A percentile compares a stretch with the other conserved stretches of the same genome.
Evolutionary conservation across 1,140 invertebrate species (phyloP).

Genomic region (Calephelis nemesis): DNA sequence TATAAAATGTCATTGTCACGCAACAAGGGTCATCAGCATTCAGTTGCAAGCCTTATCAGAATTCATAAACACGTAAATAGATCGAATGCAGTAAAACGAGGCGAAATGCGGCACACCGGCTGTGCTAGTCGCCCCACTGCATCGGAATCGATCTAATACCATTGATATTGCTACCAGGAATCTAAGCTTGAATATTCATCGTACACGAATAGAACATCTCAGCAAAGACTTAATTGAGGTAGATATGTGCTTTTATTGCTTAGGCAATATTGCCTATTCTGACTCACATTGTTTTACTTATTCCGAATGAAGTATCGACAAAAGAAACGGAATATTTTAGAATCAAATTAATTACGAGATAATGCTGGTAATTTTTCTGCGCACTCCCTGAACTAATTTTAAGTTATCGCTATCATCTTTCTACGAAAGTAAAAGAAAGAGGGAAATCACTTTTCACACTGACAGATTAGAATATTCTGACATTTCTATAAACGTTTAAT

Average conservation of each 20-base stretch:
- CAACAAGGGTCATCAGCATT: slow-evolving; percentile 9
- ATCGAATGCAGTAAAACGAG: slow-evolving; percentile 63
- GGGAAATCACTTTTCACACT: too few species aligned
- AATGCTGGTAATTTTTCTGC: too few species aligned
- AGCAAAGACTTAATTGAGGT: neutral
- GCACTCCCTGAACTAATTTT: too few species aligned
- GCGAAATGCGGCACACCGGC: slow-evolving; percentile 38
- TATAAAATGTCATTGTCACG: neutral
- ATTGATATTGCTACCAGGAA: slow-evolving; percentile 42
- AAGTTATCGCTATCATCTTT: too few species aligned
- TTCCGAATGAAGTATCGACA: too few species aligned
- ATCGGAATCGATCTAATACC: slow-evolving; percentile 59
- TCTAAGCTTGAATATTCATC: slow-evolving; percentile 47
- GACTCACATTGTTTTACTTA: too few species aligned
- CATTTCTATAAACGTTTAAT: too few species aligned
- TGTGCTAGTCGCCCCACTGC: slow-evolving; percentile 52
- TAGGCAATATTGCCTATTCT: neutral
- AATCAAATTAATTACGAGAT: too few species aligned
- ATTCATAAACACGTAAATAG: slow-evolving; percentile 66
- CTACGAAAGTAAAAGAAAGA: too few species aligned
- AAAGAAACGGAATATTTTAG: too few species aligned
- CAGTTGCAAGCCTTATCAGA: slow-evolving; percentile 24
- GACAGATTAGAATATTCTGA: too few species aligned
- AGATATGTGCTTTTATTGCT: neutral
- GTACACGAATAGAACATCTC: slow-evolving; percentile 33